These are phyloP conservation scores for Eilema sororculum DNA, from an alignment of 2,888 invertebrate species.

Conservation along the genomic window DNA sequence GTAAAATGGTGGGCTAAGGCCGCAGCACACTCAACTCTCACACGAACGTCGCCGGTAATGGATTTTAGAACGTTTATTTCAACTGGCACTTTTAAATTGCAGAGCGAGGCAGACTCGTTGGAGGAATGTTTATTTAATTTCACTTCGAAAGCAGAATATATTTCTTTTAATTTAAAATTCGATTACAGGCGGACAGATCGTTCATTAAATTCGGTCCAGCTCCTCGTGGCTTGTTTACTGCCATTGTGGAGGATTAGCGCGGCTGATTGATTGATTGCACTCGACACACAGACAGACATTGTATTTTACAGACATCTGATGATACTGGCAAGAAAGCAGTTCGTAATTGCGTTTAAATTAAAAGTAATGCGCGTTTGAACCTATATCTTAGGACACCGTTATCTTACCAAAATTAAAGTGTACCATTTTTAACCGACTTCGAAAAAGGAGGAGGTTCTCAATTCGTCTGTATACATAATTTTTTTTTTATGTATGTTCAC, in stretches of 20 bases:
- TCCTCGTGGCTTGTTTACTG: not conserved
- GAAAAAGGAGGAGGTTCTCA: no score
- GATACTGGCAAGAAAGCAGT: not conserved
- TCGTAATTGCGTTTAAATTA: no score
- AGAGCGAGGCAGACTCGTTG: not conserved
- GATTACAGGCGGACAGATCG: constrained; percentile 1
- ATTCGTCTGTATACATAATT: no score
- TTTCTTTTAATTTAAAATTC: constrained; percentile 4
- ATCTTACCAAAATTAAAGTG: no score
- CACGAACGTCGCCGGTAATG: not conserved
- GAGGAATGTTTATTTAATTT: not conserved
- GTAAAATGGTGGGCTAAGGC: not conserved
- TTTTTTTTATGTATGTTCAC: no score
- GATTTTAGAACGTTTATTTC: not conserved
- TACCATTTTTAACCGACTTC: no score
- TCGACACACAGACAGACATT: not conserved
- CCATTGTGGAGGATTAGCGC: not conserved
- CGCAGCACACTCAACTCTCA: not conserved
- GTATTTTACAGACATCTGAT: not conserved
- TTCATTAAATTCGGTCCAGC: constrained; percentile 2
- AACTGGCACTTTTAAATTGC: not conserved
- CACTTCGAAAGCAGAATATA: not conserved
- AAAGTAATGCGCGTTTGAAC: not conserved
- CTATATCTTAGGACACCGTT: not conserved
- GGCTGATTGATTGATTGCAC: not conserved